These are phyloP conservation scores for Tragelaphus scriptus DNA, from an alignment of 2,113 vertebrate species.

Conservation along the genomic window DNA sequence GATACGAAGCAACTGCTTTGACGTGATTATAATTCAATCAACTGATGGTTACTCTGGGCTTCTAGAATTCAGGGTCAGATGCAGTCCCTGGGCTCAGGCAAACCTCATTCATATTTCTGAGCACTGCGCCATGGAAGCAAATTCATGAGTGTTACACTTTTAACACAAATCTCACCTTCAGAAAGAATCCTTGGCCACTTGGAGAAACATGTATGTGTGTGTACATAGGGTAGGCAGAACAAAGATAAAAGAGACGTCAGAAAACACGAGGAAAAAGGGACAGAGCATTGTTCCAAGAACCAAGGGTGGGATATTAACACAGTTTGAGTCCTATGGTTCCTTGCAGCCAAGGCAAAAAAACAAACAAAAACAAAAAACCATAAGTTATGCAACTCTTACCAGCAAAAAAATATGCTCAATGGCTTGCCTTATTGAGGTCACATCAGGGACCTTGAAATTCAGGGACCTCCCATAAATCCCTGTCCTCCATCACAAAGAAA, in stretches of 20 bases:
- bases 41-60: background rate
- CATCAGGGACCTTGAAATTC: background rate
- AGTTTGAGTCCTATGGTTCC: background rate
- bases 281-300: background rate
- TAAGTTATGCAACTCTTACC: background rate
- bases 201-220: background rate
- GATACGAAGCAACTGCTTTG: background rate
- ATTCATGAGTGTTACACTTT: background rate
- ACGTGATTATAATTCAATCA: background rate
- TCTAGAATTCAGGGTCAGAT: background rate
- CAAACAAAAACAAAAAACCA: background rate
- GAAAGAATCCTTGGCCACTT: background rate
- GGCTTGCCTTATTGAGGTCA: background rate
- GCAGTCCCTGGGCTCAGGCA: background rate
- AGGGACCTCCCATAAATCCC: background rate
- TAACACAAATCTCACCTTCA: background rate
- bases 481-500: background rate
- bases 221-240: background rate
- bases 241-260: background rate
- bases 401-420: background rate
- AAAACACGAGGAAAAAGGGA: background rate
- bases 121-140: background rate
- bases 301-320: background rate
- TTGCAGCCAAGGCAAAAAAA: background rate
- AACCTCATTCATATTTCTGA: background rate